These are phyloP conservation scores for human DNA, from an alignment of 2,113 vertebrate species.

Conservation along the genomic window DNA sequence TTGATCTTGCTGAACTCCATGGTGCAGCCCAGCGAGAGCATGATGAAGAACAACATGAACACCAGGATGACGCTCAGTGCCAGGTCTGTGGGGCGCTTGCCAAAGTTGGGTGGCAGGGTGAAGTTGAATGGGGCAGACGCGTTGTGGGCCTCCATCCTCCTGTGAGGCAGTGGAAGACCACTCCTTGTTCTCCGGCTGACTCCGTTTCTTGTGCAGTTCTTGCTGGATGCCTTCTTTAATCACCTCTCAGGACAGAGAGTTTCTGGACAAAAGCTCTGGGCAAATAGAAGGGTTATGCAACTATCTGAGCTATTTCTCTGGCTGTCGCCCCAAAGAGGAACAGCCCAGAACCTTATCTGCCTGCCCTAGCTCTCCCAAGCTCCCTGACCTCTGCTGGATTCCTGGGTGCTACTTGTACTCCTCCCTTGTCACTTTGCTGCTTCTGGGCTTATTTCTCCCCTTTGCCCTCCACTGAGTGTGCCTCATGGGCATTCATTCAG, in stretches of 20 bases:
- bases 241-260: neutral
- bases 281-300: constrained; percentile 74
- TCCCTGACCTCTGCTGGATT: neutral
- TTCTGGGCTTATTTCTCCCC: neutral
- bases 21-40: constrained; percentile 89
- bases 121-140: constrained; percentile 56
- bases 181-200: neutral
- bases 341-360: neutral
- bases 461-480: accelerated
- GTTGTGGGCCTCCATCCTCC: constrained; percentile 61
- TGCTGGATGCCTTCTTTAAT: neutral
- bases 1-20: constrained; percentile 91
- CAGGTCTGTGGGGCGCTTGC: constrained; percentile 73
- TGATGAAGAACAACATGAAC: constrained; percentile 81
- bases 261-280: constrained; percentile 46
- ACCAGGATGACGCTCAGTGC: constrained; percentile 78
- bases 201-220: neutral
- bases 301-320: neutral
- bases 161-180: neutral
- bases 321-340: neutral
- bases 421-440: neutral
- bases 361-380: neutral
- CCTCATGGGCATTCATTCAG: neutral
- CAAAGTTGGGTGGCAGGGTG: constrained; percentile 58
- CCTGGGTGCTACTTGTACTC: neutral